Base-by-base conservation (phyloP, 2,888 invertebrate species). In the Brachypalpus laphriformis region DNA sequence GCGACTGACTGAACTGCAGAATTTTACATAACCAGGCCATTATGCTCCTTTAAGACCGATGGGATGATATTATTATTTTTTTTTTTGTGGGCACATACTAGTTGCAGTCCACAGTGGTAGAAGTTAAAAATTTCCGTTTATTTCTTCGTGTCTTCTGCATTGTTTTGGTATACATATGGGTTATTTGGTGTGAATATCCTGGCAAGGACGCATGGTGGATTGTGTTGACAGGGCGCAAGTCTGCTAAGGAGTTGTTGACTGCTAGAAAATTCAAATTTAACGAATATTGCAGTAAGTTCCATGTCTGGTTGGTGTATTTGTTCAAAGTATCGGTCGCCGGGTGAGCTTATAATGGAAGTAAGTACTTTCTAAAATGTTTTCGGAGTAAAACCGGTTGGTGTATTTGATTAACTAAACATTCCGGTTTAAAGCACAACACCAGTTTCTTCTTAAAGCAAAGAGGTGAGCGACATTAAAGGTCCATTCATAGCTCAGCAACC, bases 51-150 rank as follows among this genome's bases (percentile, higher is more conserved):
- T 77, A 42, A 14, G 47, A 68, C 16, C 54, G 31, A 51, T 22
- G 28, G 5, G n/a, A 40, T 66, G 14, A 9, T 6, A 22, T 49
- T 28, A 5, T 16, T 22, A 47, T 14, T 8, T 11, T 34, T 34
- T 34, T 34, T 34, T 34, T 34, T 59, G 68, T 77, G 66, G 63
- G 42, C 61, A 68, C 72, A 72, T 59, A 61, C 72, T 28, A 72
- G 82, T 77, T 83, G 78, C 83, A 83, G 25, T 83, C 83, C 83
- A 83, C 83, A 83, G 49, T 54, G 37, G 18, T 42, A 16, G 34
- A 2, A 6, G 14, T 45, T 56, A 16, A 22, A n/a, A 11, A 40
- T 22, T 18, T 61, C 11, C 37, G 47, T 34, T 56, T 63, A 14
- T 66, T 20, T 18, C n/a, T 72, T 11, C 8, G 59, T 34, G 51